Evolutionary conservation across 2,113 vertebrate species (phyloP).

Genomic region (Alces alces): DNA sequence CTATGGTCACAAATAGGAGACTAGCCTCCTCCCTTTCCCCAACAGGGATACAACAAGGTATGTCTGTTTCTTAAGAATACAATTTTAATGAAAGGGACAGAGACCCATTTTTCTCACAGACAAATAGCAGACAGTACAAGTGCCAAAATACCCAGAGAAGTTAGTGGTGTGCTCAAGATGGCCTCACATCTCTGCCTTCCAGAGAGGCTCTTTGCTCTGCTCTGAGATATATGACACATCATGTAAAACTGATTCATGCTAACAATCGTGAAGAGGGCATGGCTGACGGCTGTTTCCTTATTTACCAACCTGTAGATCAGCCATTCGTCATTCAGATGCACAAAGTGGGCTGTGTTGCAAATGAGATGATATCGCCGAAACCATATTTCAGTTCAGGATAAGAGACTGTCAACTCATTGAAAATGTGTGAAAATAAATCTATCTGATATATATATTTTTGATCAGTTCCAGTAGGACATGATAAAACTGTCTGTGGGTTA

Average conservation of each 20-base stretch:
- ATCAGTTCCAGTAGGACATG: background rate
- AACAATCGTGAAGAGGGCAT: background rate
- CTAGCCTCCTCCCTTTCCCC: background rate
- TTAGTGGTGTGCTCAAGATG: background rate
- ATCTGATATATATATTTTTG: constrained; percentile 21
- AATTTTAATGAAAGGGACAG: background rate
- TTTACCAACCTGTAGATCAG: background rate
- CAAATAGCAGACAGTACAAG: background rate
- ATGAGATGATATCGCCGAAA: background rate
- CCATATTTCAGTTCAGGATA: constrained; percentile 48
- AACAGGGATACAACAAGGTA: background rate
- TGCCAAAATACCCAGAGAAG: background rate
- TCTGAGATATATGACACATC: background rate
- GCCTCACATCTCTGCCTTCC: background rate
- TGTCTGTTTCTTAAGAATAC: background rate
- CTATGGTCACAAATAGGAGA: background rate
- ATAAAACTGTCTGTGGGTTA: constrained; percentile 44
- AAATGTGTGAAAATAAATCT: constrained; percentile 61
- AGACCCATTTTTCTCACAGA: background rate
- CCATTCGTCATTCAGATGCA: constrained; percentile 31
- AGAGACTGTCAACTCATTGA: constrained; percentile 36
- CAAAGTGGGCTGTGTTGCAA: background rate
- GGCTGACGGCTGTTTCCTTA: background rate
- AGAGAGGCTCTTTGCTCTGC: background rate
- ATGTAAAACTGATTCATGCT: background rate